Conservation (phyloP, 2,797 vertebrate genomes). For the Tapera naevia region DNA sequence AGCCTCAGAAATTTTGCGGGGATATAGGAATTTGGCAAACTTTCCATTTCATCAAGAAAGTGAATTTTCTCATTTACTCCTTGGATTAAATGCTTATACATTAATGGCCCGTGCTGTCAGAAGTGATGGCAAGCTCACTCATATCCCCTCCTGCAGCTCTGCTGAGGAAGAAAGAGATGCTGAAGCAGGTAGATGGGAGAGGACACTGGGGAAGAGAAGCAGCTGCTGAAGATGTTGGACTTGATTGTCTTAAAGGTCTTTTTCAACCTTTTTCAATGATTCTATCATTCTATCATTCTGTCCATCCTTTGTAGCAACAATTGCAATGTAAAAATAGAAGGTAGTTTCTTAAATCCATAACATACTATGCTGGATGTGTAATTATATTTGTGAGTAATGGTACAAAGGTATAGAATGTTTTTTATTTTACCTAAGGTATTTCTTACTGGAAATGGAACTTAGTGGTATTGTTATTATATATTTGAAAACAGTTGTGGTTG, state of each 20-base stretch:
- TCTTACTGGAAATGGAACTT: not conserved
- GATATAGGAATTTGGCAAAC: not conserved
- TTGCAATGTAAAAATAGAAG: not conserved
- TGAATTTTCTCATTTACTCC: not conserved
- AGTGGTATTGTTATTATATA: not conserved
- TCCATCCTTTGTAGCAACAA: not conserved
- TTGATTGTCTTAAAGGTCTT: too few relatives aligned
- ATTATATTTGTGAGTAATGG: not conserved
- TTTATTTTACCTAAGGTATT: not conserved
- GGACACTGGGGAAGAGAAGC: too few relatives aligned
- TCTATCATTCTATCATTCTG: too few relatives aligned
- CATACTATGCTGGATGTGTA: not conserved
- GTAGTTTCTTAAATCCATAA: not conserved
- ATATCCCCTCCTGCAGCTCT: too few relatives aligned
- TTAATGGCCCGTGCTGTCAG: not conserved
- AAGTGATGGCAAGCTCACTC: too few relatives aligned
- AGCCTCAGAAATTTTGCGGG: not conserved
- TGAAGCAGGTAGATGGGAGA: too few relatives aligned
- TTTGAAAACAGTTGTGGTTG: not conserved
- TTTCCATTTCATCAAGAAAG: not conserved
- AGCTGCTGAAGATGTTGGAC: too few relatives aligned
- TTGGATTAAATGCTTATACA: not conserved
- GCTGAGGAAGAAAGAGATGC: too few relatives aligned
- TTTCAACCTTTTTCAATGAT: too few relatives aligned
- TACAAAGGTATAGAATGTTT: not conserved